Percentiles rank a stretch among this genome's conserved stretches.
Evolutionary conservation across 2,113 vertebrate species (phyloP).

Genomic region (Corythornis cristatus): DNA sequence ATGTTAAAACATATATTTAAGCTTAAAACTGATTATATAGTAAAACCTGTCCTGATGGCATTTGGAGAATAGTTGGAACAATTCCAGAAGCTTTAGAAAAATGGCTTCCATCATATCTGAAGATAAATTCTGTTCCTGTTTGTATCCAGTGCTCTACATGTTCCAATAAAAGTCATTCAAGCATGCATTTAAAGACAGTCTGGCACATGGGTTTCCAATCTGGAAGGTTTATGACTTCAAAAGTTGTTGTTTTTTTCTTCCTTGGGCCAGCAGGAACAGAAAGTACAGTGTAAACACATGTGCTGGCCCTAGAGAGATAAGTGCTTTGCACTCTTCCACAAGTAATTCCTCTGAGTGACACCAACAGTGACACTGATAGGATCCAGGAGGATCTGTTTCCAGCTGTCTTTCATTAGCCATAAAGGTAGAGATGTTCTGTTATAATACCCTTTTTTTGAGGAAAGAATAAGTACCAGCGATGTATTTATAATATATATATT

Average conservation of each 20-base stretch:
- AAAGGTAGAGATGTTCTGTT: neutral
- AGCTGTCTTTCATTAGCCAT: neutral
- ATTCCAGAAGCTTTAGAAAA: neutral
- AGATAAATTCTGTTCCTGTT: neutral
- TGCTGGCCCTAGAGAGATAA: neutral
- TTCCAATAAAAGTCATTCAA: neutral
- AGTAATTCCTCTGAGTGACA: neutral
- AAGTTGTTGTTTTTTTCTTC: neutral
- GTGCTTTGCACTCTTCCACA: neutral
- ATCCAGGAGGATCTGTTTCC: neutral
- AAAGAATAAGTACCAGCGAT: neutral
- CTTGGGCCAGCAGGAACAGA: neutral
- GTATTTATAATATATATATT: neutral
- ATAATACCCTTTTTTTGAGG: neutral
- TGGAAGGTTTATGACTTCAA: neutral
- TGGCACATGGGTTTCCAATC: neutral
- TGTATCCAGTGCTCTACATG: neutral
- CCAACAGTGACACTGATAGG: neutral
- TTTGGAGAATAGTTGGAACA: neutral
- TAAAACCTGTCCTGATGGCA: neutral
- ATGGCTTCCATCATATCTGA: neutral
- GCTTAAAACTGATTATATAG: neutral
- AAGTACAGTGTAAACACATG: neutral
- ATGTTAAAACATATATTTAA: too few relatives aligned
- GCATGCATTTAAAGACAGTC: neutral